Base-by-base conservation (phyloP, 64 coral and sea anemone genomes). In the Montipora efflorescens region DNA sequence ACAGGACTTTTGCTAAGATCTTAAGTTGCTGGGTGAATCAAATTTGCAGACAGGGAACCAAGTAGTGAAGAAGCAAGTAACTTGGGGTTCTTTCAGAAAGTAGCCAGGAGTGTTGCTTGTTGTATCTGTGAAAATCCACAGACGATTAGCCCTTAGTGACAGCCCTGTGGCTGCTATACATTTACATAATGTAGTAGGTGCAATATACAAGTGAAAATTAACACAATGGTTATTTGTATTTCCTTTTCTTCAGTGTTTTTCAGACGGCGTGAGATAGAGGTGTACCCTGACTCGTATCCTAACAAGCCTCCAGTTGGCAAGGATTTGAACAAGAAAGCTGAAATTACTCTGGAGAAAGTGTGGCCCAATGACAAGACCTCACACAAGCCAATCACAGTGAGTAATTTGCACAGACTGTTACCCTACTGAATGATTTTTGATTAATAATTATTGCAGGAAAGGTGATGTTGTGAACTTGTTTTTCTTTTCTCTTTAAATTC, bases 321-420 rank as follows among this genome's bases (percentile, higher is more conserved):
- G 74, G 90, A 88, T 67, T 80, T 99, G 9, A 99, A 99, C 85
- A 99, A 96, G 76, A 99, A 96, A 71, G 89, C 98, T 21, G 98
- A 99, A 77, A 96, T 99, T 16, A 99, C 90, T 5, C 51, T 99
- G 47, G 82, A 94, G 22, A 94, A 99, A 71, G 98, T 99, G 45
- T 99, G 98, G 98, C 98, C 98, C 57, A 99, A 94, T 67, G 98
- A 99, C 79, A 99, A 99, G 68, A 86, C 89, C n/a, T 92, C 89
- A 1, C 98, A 89, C 36, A 88, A 88, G 20, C 98, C 95, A 44
- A 99, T 99, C 16, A 96, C 82, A 72, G 98, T 99, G 92, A 78
- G 66, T 74, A 18, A 45, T 57, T 57, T 57, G 53, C 53, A 57
- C 11, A 8, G 36, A 36, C 36, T 36, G 36, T 36, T 36, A 36